A percentile compares a stretch with the other conserved stretches of the same genome.
These are phyloP conservation scores for Arizona elegans DNA, from an alignment of 2,113 vertebrate species.

Conservation along the genomic window DNA sequence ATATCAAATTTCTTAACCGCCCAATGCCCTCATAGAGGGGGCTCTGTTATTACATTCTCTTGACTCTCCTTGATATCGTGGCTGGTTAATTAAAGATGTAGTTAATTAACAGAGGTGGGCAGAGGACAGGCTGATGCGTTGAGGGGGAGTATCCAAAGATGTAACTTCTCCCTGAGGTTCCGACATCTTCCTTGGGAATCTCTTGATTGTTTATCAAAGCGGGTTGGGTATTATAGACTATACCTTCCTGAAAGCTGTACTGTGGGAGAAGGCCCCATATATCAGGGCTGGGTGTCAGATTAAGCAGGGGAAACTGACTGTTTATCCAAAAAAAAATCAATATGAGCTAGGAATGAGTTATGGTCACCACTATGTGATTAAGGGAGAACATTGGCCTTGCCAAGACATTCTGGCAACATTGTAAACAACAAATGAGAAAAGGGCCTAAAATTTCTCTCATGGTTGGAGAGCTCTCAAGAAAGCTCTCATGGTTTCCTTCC, in stretches of 20 bases:
- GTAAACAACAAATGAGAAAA: background rate
- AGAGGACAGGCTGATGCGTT: background rate
- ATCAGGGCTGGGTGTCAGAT: background rate
- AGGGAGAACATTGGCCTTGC: background rate
- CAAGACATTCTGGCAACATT: background rate
- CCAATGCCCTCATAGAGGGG: background rate
- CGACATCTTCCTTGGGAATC: background rate
- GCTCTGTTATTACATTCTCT: background rate
- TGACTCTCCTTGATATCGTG: background rate
- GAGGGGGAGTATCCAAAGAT: background rate
- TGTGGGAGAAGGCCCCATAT: background rate
- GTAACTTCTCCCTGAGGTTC: background rate
- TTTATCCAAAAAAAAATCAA: background rate
- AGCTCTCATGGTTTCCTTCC: background rate
- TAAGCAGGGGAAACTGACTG: background rate
- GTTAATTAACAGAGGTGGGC: background rate
- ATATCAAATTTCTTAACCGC: background rate
- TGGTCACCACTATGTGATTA: background rate
- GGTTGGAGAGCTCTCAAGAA: too few relatives aligned
- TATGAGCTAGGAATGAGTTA: background rate
- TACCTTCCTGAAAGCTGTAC: background rate
- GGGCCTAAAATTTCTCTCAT: background rate
- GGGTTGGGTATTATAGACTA: background rate
- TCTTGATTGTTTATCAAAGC: background rate
- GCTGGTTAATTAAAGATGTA: background rate